Percentiles rank a stretch among this genome's conserved stretches.
These are phyloP conservation scores for Callipepla californica DNA, from an alignment of 2,113 vertebrate species.

Conservation along the genomic window DNA sequence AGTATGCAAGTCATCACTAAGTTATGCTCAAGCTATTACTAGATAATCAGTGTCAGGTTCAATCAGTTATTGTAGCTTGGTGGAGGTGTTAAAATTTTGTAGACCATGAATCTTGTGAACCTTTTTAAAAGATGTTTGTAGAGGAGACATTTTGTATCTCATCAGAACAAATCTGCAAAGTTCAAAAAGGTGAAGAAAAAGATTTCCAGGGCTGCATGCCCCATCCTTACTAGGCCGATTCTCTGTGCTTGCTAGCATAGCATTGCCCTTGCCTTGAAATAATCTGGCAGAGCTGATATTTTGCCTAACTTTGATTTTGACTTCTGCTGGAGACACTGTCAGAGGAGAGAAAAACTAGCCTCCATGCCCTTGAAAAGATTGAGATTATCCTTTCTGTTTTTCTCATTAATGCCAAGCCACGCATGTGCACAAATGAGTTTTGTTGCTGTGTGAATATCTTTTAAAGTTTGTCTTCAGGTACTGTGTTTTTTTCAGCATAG, in stretches of 20 bases:
- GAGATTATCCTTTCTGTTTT: neutral
- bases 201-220: neutral
- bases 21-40: neutral
- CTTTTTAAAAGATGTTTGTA: neutral
- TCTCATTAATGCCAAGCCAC: neutral
- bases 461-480: neutral
- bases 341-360: neutral
- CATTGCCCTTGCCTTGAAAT: neutral
- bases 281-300: neutral
- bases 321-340: neutral
- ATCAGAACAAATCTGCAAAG: neutral
- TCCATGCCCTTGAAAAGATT: neutral
- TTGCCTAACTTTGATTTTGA: neutral
- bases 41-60: neutral
- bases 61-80: neutral
- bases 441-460: neutral
- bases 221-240: neutral
- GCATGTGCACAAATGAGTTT: accelerated
- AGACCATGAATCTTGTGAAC: neutral
- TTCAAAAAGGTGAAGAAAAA: neutral
- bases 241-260: neutral
- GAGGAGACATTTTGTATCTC: neutral
- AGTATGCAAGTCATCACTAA: neutral
- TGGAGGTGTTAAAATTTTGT: neutral
- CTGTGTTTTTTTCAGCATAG: neutral